Percentiles rank a stretch among this genome's conserved stretches.
phyloP scores from a whole-genome alignment of 1,140 invertebrate genomes.

The Conus betulinus region DNA sequence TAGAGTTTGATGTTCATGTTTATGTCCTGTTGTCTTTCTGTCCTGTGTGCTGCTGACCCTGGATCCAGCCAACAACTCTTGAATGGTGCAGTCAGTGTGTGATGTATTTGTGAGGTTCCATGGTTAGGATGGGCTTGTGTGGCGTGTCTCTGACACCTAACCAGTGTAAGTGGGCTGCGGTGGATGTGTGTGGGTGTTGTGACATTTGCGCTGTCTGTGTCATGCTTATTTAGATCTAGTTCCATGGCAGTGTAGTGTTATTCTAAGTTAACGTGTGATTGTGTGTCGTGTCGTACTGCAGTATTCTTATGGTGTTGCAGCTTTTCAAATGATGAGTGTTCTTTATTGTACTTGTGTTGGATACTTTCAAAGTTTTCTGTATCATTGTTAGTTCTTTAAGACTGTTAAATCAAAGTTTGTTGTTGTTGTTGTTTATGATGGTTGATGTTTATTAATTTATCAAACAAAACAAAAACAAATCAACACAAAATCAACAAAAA shows the following conservation, averaged over 20 bases:
- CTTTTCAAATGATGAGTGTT: not conserved
- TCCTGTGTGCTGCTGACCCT: not conserved
- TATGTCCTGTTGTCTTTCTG: not conserved
- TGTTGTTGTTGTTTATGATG: too few relatives aligned
- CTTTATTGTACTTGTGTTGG: not conserved
- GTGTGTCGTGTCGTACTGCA: not conserved
- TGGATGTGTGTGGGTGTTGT: not conserved
- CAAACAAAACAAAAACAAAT: too few relatives aligned
- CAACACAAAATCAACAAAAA: too few relatives aligned
- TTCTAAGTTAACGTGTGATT: not conserved
- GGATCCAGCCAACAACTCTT: slow-evolving; percentile 19
- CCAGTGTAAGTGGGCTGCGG: not conserved
- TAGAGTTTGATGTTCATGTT: not conserved
- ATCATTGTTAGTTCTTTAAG: too few relatives aligned
- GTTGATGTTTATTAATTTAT: too few relatives aligned
- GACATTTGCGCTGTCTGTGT: not conserved
- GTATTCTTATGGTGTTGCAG: not conserved
- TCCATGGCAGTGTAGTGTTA: not conserved
- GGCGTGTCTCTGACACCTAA: not conserved
- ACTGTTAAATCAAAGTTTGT: too few relatives aligned
- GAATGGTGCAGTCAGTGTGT: not conserved
- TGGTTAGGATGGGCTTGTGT: not conserved
- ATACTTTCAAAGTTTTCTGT: too few relatives aligned
- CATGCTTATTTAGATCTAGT: not conserved
- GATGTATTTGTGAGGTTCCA: not conserved